Evolutionary conservation across 2,113 vertebrate genomes (phyloP).

Genomic region (Macrotis lagotis): DNA sequence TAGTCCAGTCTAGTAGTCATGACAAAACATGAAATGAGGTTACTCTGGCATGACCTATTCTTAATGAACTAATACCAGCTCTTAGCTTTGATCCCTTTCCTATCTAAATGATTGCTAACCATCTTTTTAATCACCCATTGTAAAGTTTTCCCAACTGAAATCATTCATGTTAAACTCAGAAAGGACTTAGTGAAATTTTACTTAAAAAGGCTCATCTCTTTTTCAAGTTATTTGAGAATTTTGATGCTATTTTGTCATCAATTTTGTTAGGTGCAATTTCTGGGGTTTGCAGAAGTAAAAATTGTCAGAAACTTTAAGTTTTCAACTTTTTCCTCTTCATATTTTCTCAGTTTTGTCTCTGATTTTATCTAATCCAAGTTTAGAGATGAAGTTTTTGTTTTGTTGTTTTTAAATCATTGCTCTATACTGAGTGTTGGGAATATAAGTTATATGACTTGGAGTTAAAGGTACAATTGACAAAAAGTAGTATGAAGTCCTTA

Average conservation of each 20-base stretch:
- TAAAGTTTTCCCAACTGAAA: not conserved
- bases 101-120: not conserved
- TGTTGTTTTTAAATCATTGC: not conserved
- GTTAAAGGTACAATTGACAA: not conserved
- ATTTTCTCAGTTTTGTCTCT: not conserved
- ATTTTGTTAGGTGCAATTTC: not conserved
- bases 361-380: not conserved
- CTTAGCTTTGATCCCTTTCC: not conserved
- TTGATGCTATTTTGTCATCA: not conserved
- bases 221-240: not conserved
- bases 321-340: not conserved
- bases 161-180: not conserved
- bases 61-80: not conserved
- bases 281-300: not conserved
- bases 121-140: not conserved
- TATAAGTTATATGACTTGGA: not conserved
- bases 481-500: not conserved
- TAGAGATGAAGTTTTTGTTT: not conserved
- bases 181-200: not conserved
- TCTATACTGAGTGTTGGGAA: not conserved
- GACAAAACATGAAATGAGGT: not conserved
- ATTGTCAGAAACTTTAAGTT: not conserved
- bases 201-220: not conserved
- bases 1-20: not conserved
- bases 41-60: not conserved